These are phyloP conservation scores for Chloropsis hardwickii DNA, from an alignment of 2,113 vertebrate genomes.

Conservation along the genomic window DNA sequence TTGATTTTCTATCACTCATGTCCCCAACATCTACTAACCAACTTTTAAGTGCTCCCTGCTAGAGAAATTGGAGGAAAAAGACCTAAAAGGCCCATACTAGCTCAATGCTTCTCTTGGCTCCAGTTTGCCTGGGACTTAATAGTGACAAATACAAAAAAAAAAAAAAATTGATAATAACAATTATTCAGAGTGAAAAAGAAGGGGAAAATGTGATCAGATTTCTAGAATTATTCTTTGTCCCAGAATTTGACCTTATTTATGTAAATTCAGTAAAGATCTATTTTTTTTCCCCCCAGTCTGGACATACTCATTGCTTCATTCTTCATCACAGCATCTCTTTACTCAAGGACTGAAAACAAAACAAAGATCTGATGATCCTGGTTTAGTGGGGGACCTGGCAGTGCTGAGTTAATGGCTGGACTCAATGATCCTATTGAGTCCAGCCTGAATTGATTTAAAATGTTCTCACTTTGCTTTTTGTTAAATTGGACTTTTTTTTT, in stretches of 20 bases:
- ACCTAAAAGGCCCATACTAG: rapidly evolving
- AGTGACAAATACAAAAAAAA: neutral
- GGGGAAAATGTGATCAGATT: rapidly evolving
- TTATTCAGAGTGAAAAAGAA: neutral
- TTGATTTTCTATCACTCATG: rapidly evolving
- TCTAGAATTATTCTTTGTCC: neutral
- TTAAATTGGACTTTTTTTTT: neutral
- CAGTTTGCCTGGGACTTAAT: neutral
- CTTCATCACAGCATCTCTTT: neutral
- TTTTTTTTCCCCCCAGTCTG: rapidly evolving
- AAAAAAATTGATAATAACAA: neutral
- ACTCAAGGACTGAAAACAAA: neutral
- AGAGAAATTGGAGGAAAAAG: neutral
- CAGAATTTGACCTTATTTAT: neutral
- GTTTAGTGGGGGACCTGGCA: neutral
- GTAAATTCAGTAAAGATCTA: neutral
- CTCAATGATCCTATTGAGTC: neutral
- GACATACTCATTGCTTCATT: neutral
- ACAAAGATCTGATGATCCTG: neutral
- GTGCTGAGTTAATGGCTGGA: neutral
- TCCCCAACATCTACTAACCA: neutral
- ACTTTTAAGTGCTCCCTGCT: neutral
- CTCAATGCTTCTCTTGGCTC: neutral
- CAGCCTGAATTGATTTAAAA: rapidly evolving
- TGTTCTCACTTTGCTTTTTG: neutral